Evolutionary conservation across 2,888 invertebrate species (phyloP).

Genomic region (Cactoblastis cactorum): DNA sequence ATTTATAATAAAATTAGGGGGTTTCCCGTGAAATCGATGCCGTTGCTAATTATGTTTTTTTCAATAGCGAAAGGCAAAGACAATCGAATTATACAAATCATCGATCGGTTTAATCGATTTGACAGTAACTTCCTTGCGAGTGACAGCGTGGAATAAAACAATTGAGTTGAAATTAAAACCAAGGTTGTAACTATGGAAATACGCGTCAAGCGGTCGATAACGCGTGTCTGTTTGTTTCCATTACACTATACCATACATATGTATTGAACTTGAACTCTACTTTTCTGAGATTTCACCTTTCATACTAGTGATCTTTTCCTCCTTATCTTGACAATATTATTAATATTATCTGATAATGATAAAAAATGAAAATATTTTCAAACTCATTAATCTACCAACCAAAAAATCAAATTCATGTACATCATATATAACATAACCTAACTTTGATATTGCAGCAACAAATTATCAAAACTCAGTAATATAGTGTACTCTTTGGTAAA

Average conservation of each 20-base stretch:
- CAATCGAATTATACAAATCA: slow-evolving; percentile 30
- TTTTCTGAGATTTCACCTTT: too few relatives aligned
- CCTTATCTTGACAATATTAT: too few relatives aligned
- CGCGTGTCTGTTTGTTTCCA: slow-evolving; percentile 29
- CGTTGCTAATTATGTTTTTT: slow-evolving; percentile 1
- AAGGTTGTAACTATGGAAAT: slow-evolving; percentile 34
- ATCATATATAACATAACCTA: too few relatives aligned
- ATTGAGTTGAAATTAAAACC: slow-evolving; percentile 31
- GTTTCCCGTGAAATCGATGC: background rate
- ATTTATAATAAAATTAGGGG: background rate
- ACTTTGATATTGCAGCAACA: too few relatives aligned
- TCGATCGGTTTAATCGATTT: slow-evolving; percentile 14
- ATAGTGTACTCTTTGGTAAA: too few relatives aligned
- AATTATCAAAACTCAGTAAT: too few relatives aligned
- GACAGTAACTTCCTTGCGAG: background rate
- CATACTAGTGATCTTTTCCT: too few relatives aligned
- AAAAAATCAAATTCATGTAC: too few relatives aligned
- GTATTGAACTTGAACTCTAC: too few relatives aligned
- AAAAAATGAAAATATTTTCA: too few relatives aligned
- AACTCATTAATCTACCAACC: too few relatives aligned
- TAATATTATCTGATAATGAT: too few relatives aligned
- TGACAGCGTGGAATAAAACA: slow-evolving; percentile 26
- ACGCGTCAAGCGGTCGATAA: slow-evolving; percentile 40
- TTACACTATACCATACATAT: slow-evolving; percentile 22
- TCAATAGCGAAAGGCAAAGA: slow-evolving; percentile 7